Evolutionary conservation across 2,797 vertebrate species (phyloP).

Genomic region (Sebastes reedi): DNA sequence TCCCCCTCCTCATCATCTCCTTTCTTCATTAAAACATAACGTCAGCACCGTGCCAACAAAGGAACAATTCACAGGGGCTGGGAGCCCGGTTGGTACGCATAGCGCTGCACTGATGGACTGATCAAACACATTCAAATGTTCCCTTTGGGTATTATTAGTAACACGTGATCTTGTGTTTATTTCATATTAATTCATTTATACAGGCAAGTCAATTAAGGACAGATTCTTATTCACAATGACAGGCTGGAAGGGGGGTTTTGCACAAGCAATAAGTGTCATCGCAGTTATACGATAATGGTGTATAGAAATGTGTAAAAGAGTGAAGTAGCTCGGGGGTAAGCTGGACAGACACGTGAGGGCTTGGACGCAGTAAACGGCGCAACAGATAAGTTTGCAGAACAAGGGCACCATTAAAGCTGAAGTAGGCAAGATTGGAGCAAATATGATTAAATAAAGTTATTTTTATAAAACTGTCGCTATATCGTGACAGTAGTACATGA

Average conservation of each 20-base stretch:
- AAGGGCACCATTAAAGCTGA: neutral
- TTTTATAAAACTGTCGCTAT: too few species aligned
- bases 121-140: constrained; percentile 48
- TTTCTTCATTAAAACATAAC: constrained; percentile 79
- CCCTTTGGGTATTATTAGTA: constrained; percentile 66
- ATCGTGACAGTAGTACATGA: too few species aligned
- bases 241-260: too few species aligned
- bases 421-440: too few species aligned
- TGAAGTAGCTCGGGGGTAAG: neutral
- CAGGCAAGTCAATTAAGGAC: constrained; percentile 37
- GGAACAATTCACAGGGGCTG: constrained; percentile 68
- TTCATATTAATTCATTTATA: constrained; percentile 39
- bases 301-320: constrained; percentile 2
- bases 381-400: neutral
- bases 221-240: neutral
- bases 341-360: neutral
- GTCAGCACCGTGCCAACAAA: constrained; percentile 77
- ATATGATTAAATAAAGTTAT: too few species aligned
- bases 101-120: constrained; percentile 24
- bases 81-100: constrained; percentile 27
- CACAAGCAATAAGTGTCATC: neutral
- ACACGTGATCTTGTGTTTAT: constrained; percentile 40
- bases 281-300: neutral
- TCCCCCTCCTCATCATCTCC: constrained; percentile 72
- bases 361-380: neutral